Evolutionary conservation across 2,888 invertebrate species (phyloP), one percentile per base, ranked within the genome.

Genomic region (Reticulitermes lucifugus): DNA sequence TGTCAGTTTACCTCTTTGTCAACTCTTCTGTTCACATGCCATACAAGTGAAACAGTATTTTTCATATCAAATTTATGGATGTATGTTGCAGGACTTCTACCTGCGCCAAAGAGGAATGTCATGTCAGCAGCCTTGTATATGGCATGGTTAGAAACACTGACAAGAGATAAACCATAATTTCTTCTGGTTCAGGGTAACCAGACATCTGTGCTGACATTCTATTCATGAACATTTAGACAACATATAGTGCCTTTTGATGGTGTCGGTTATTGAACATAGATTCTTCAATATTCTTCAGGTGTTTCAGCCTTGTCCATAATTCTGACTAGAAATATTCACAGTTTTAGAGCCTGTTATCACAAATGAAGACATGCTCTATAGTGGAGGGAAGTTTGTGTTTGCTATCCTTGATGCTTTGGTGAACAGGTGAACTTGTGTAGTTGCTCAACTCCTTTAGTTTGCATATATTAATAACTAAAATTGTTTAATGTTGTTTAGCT

Each of bases 101-200:
- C 99, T 18, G 97, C 99, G 94, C 98, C 99, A 21, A 93, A 98
- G 43, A 97, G 98, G 88, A 95, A 94, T 88, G 95, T 96, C 21
- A 96, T 98, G 55, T 96, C 98, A 0, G 96, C 98, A 0, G 95
- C 97, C 0, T 92, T 99, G 21, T 99, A 98, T 92, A 94, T 97
- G 94, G 95, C 96, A 2, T 98, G 98, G 98, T 90, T 98, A 89
- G 97, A 98, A 90, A 93, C 95, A 25, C 92, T 98, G 84, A 97
- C 97, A 14, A 93, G 93, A 88, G 95, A 95, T 89, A 95, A 98
- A 94, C 98, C 98, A 51, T 97, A 97, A 1, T 96, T 98, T 90
- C 92, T 99, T 86, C 93, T 97, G 79, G 96, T 97, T 82, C 93
- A 97, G 87, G 97, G 97, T 88, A 97, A 97, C 91, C 97, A 97